Evolutionary conservation across 1,140 invertebrate genomes (phyloP), one percentile per base, ranked within the genome.

Genomic region (Philopotamus ludificatus): DNA sequence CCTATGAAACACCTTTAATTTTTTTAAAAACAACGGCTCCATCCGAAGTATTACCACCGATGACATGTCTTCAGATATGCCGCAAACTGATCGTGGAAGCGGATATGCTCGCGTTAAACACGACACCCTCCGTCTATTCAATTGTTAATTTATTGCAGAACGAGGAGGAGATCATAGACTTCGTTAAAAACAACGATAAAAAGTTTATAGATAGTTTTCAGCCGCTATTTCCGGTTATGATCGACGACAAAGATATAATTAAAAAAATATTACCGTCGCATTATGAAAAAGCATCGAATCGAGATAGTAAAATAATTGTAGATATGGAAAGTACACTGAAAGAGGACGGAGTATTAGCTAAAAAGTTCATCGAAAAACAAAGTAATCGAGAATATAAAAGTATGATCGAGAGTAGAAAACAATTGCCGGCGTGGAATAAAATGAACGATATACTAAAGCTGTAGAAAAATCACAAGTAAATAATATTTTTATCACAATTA

Each of bases 91-190:
- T 86, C 71, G 75, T 84, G 12, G 87, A 90, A 80, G 87, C 88
- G 1, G 76, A 82, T 54, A 71, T 74, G 39, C 78, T 86, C 53
- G 83, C 87, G n/a, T 72, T 77, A 67, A 83, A 87, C 73, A 86
- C 87, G 49, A 84, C 84, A 70, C 85, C 87, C 8, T 85, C 82
- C 72, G 78, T 90, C 68, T 91, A 86, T 73, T 85, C 84, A 22
- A 78, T 90, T 69, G 84, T 85, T 22, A 86, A 89, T 75, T 73
- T 89, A 47, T 73, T 91, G 65, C 85, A 86, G 74, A 87, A 86
- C 71, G 84, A 87, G 75, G 85, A 88, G 62, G 81, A 84, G 63
- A 85, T 90, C 63, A 73, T 81, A 8, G 80, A 84, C 68, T 81
- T 80, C 71, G 74, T 87, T 59, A 82, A 85, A 70, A 82, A 78